Percentiles rank a stretch among this genome's conserved stretches.
Evolutionary conservation across 1,140 invertebrate species (phyloP).

Genomic region (Drosophila equinoxialis): DNA sequence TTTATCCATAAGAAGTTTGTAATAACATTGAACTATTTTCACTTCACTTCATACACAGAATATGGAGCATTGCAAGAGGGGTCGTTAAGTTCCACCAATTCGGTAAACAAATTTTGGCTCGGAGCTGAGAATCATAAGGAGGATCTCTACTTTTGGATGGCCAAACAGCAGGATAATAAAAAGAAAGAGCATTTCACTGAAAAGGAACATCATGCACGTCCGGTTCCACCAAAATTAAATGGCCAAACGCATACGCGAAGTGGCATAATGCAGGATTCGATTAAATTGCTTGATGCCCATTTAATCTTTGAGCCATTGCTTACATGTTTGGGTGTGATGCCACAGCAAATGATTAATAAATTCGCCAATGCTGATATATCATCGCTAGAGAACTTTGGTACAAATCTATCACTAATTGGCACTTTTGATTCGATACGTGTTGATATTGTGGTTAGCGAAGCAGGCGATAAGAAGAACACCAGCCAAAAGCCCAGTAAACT

Average conservation of each 20-base stretch:
- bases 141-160: constrained; percentile 97
- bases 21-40: background rate
- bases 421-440: constrained; percentile 94
- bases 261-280: constrained; percentile 90
- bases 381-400: constrained; percentile 93
- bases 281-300: constrained; percentile 94
- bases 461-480: constrained; percentile 83
- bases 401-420: constrained; percentile 94
- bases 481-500: constrained; percentile 61
- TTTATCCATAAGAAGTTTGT: background rate
- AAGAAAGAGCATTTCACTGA: constrained; percentile 72
- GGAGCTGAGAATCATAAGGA: constrained; percentile 86
- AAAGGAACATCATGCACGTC: constrained; percentile 63
- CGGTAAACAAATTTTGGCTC: constrained; percentile 84
- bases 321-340: constrained; percentile 92
- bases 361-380: constrained; percentile 84
- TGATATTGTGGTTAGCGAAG: constrained; percentile 96
- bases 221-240: constrained; percentile 58
- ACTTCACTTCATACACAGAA: constrained; percentile 83
- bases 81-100: constrained; percentile 84
- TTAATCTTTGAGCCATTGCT: constrained; percentile 95
- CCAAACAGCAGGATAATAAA: constrained; percentile 91
- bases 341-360: constrained; percentile 90
- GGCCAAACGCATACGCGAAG: constrained; percentile 57
- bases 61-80: constrained; percentile 90